Base-by-base conservation (phyloP, 2,888 invertebrate genomes). In the Dryadula phaetusa region DNA sequence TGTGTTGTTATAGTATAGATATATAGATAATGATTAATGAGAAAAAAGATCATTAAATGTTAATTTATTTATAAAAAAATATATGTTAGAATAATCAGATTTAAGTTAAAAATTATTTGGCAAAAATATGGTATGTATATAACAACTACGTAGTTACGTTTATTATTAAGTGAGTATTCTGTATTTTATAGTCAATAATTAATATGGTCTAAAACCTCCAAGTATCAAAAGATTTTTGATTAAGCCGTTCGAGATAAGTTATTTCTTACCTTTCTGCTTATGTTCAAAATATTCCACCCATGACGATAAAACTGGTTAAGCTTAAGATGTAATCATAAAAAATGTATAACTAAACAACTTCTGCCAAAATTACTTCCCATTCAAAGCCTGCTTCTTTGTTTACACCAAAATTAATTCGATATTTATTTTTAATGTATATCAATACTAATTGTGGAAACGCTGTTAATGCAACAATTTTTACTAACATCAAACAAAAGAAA, bases 281-380 rank as follows among this genome's bases (percentile, higher is more conserved):
- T 25, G 49, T 28, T 52, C n/a, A 52, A 32, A 52, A 52, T 52
- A 28, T 52, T 52, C 52, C 52, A 52, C 28, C 32, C 52, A 6
- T n/a, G n/a, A 52, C 28, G 16, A 16, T 52, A 32, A 49, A 52
- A 32, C 52, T 52, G 52, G 52, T 52, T 52, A 32, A 32, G 10
- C 10, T 52, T 32, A 52, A 52, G 16, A 52, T 32, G 3, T 32
- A 52, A 52, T 16, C 32, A 16, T 12, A 16, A 49, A 49, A 28
- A 49, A 49, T 3, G 3, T 7, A 47, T 16, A 28, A 28, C 28
- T 49, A 49, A 3, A 46, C 46, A 49, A 28, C 8, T n/a, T n/a
- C n/a, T 47, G 46, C 14, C 10, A 22, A 22, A 20, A 22, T 12
- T 47, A 22, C 22, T 25, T 49, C 25, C 25, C n/a, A 49, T 49